A percentile compares a stretch with the other conserved stretches of the same genome.
These are phyloP conservation scores for Leptodirus hochenwartii DNA, from an alignment of 2,888 invertebrate species.

Conservation along the genomic window DNA sequence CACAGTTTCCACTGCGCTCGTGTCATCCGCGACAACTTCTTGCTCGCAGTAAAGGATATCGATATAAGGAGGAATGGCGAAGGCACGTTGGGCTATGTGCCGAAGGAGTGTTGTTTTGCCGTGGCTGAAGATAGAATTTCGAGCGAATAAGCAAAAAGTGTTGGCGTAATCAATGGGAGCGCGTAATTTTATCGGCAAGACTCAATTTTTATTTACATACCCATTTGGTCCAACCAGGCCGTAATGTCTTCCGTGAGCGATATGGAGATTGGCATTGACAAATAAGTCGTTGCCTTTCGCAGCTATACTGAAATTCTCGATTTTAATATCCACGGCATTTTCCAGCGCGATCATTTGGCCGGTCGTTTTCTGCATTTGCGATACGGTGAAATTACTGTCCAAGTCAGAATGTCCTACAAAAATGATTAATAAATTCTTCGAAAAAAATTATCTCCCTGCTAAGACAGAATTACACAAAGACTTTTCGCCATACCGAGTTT, in stretches of 20 bases:
- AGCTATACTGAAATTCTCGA: slow-evolving; percentile 94
- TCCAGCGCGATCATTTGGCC: slow-evolving; percentile 68
- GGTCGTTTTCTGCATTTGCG: slow-evolving; percentile 58
- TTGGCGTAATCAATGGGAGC: not conserved
- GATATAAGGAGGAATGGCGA: slow-evolving; percentile 90
- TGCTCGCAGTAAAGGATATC: slow-evolving; percentile 95
- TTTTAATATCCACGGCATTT: slow-evolving; percentile 93
- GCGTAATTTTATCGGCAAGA: too few relatives aligned
- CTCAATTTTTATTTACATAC: slow-evolving; percentile 30
- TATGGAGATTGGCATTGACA: slow-evolving; percentile 83
- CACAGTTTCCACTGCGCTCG: slow-evolving; percentile 83
- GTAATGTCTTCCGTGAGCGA: slow-evolving; percentile 86
- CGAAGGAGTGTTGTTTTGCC: slow-evolving; percentile 94
- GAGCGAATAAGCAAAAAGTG: slow-evolving; percentile 7
- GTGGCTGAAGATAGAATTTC: slow-evolving; percentile 63
- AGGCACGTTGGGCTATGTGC: slow-evolving; percentile 78
- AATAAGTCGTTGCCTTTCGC: slow-evolving; percentile 96
- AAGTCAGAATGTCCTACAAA: slow-evolving; percentile 56
- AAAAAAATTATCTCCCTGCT: too few relatives aligned
- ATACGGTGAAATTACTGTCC: slow-evolving; percentile 90
- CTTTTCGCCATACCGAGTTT: too few relatives aligned
- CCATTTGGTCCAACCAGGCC: slow-evolving; percentile 98
- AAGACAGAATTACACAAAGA: too few relatives aligned
- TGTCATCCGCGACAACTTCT: slow-evolving; percentile 91
- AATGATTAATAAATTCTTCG: not conserved